Conservation (phyloP, 2,113 vertebrate species). For the Regulus satrapa region DNA sequence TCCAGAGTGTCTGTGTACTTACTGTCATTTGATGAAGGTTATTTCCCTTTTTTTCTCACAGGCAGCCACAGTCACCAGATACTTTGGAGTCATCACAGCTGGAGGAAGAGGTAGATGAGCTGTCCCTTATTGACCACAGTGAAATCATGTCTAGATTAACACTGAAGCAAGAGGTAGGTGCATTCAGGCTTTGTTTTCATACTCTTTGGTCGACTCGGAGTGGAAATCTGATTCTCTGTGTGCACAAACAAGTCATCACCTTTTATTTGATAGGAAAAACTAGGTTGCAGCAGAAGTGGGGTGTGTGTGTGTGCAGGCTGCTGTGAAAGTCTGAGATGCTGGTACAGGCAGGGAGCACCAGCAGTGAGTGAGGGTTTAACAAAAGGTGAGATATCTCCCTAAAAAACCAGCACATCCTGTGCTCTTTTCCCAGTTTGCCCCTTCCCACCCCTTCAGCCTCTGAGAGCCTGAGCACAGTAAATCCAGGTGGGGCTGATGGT, state of each 20-base stretch:
- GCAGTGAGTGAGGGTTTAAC: background rate
- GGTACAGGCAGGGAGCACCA: background rate
- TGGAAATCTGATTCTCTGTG: background rate
- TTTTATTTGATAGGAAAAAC: background rate
- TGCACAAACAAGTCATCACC: background rate
- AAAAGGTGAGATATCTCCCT: background rate
- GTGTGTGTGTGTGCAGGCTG: background rate
- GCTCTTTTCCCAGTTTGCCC: background rate
- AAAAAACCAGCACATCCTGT: background rate
- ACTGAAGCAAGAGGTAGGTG: conserved; percentile 89
- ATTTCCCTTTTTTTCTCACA: background rate
- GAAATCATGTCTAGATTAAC: conserved; percentile 94
- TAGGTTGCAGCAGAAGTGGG: background rate
- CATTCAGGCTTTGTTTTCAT: background rate
- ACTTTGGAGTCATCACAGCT: conserved; percentile 72
- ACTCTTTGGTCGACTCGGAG: background rate
- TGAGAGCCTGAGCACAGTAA: background rate
- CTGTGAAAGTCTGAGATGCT: background rate
- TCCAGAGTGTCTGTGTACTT: background rate
- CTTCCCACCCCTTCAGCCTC: background rate
- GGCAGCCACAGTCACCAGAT: conserved; percentile 82
- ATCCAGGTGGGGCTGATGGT: background rate
- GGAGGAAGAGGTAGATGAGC: conserved; percentile 91
- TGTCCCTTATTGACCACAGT: conserved; percentile 93
- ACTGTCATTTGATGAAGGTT: background rate